Evolutionary conservation across 1,140 invertebrate species (phyloP).

Genomic region (Lepidostoma basale): DNA sequence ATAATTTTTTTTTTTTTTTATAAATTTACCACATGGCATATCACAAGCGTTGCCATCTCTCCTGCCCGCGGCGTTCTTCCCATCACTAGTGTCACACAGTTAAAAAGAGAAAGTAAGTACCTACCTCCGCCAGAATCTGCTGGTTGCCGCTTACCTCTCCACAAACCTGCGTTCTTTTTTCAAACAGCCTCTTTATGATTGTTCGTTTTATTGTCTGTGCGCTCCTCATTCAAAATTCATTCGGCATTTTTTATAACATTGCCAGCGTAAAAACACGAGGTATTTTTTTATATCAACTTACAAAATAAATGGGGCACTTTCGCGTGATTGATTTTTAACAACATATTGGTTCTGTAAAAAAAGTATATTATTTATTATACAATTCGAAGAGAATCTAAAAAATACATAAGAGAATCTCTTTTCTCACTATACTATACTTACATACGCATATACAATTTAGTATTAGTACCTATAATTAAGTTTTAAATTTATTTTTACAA

Average conservation of each 20-base stretch:
- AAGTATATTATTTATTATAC: no score
- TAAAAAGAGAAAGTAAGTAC: conserved; percentile 28
- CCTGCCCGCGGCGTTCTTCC: background rate
- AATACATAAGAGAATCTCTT: no score
- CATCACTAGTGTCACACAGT: background rate
- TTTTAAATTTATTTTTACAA: no score
- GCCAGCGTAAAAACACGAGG: background rate
- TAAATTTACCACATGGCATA: background rate
- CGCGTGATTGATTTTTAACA: background rate
- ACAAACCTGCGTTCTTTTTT: conserved; percentile 15
- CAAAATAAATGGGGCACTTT: background rate
- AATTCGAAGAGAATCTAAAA: no score
- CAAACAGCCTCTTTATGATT: background rate
- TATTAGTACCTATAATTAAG: no score
- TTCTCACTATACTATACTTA: no score
- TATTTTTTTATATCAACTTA: background rate
- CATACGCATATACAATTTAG: no score
- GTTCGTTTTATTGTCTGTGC: background rate
- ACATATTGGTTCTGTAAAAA: background rate
- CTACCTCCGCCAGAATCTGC: conserved; percentile 15
- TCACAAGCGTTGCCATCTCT: background rate
- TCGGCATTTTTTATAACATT: background rate
- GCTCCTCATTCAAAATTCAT: background rate
- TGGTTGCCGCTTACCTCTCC: conserved; percentile 22
- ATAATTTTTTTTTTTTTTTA: background rate